Percentiles rank a stretch among this genome's conserved stretches.
These are phyloP conservation scores for Botia kubotai DNA, from an alignment of 2,797 vertebrate species.

Conservation along the genomic window DNA sequence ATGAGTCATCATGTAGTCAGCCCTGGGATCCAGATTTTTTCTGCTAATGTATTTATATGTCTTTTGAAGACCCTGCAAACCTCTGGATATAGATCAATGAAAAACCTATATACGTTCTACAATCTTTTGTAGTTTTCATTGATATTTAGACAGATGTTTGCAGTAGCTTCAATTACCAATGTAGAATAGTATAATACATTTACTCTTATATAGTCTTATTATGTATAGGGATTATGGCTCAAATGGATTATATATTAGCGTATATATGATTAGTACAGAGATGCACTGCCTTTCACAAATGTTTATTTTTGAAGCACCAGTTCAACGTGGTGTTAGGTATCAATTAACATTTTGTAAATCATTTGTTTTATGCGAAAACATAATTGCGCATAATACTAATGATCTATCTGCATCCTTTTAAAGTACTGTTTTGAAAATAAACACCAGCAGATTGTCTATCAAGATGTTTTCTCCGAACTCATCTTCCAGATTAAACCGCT, in stretches of 20 bases:
- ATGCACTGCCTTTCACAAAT: background rate
- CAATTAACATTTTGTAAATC: background rate
- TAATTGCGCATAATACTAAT: constrained; percentile 21
- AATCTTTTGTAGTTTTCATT: constrained; percentile 17
- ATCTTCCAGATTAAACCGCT: constrained; percentile 40
- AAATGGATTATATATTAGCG: no score
- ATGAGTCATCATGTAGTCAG: constrained; percentile 44
- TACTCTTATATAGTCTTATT: background rate
- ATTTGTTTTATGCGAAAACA: constrained; percentile 10
- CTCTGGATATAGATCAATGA: no score
- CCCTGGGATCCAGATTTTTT: constrained; percentile 22
- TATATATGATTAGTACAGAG: no score
- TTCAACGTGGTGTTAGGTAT: background rate
- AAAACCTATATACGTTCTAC: no score
- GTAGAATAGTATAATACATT: background rate
- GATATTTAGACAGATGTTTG: background rate
- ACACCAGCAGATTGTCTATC: constrained; percentile 18
- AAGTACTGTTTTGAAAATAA: constrained; percentile 4
- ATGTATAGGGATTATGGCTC: no score
- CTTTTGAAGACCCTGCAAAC: no score
- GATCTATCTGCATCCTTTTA: constrained; percentile 1
- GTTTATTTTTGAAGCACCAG: background rate
- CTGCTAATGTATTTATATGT: constrained; percentile 30
- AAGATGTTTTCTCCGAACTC: constrained; percentile 6
- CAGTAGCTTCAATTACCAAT: background rate